Conservation (phyloP, 1,140 invertebrate genomes). For the Drosophila arizonae region DNA sequence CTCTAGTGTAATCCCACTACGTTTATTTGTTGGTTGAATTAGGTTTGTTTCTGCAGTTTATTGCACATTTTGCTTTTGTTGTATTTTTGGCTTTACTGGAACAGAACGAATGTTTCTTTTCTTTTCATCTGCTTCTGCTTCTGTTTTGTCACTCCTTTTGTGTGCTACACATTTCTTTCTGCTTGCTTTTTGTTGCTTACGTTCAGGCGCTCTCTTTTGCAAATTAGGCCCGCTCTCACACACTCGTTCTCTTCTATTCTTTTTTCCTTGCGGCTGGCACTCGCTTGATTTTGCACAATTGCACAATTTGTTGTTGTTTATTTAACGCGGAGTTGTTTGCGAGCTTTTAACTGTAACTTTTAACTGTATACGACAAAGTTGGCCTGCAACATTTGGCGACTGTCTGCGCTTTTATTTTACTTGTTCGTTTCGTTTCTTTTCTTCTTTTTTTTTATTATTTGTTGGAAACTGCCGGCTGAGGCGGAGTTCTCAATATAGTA, state of each 20-base stretch:
- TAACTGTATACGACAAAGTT: slow-evolving; percentile 35
- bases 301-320: slow-evolving; percentile 54
- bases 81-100: slow-evolving; percentile 32
- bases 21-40: slow-evolving; percentile 23
- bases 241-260: slow-evolving; percentile 4
- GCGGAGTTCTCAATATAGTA: slow-evolving; percentile 35
- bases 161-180: slow-evolving; percentile 12
- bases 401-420: slow-evolving; percentile 14
- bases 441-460: no score
- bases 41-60: slow-evolving; percentile 48
- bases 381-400: slow-evolving; percentile 66
- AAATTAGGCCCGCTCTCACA: slow-evolving; percentile 2
- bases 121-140: not conserved
- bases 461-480: slow-evolving; percentile 11
- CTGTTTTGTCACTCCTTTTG: slow-evolving; percentile 18
- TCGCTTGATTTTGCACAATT: slow-evolving; percentile 46
- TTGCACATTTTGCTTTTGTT: slow-evolving; percentile 68
- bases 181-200: slow-evolving; percentile 17
- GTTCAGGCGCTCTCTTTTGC: slow-evolving; percentile 10
- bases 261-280: slow-evolving; percentile 7
- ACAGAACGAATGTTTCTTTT: slow-evolving; percentile 28
- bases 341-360: slow-evolving; percentile 18
- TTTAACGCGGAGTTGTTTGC: slow-evolving; percentile 35
- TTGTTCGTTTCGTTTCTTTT: slow-evolving; percentile 1
- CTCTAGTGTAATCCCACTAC: slow-evolving; percentile 52